A percentile compares a stretch with the other conserved stretches of the same genome.
Conservation (phyloP, 2,797 vertebrate species). For the Syngnathus rostellatus region DNA sequence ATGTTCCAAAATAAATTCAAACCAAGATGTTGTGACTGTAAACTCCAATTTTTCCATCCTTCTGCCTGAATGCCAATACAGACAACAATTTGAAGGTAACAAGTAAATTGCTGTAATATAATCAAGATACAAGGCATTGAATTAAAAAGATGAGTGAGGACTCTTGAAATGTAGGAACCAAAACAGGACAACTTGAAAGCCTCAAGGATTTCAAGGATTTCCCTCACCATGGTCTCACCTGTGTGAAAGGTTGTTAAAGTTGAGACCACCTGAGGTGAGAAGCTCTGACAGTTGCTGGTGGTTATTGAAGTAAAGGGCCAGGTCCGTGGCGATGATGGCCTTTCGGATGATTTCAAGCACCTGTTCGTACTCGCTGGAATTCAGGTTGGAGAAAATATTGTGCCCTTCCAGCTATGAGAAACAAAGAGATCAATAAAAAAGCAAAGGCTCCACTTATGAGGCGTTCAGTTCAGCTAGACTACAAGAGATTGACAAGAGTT, state of each 20-base stretch:
- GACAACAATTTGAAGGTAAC: neutral
- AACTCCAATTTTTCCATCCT: neutral
- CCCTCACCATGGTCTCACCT: constrained; percentile 65
- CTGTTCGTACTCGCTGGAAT: constrained; percentile 94
- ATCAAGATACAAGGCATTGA: neutral
- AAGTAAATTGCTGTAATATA: neutral
- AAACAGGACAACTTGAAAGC: neutral
- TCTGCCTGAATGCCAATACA: neutral
- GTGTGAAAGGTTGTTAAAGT: constrained; percentile 89
- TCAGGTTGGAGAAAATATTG: constrained; percentile 99
- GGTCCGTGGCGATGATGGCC: constrained; percentile 98
- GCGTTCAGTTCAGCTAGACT: constrained; percentile 61
- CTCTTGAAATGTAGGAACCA: neutral
- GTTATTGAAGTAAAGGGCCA: constrained; percentile 96
- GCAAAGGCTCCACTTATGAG: constrained; percentile 78
- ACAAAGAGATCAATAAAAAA: constrained; percentile 86
- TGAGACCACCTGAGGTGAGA: constrained; percentile 72
- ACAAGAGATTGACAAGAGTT: constrained; percentile 28
- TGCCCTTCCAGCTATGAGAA: constrained; percentile 98
- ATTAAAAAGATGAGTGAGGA: neutral
- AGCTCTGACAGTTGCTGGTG: constrained; percentile 89
- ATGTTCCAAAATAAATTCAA: neutral
- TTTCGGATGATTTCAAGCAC: constrained; percentile 98
- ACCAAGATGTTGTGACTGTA: neutral
- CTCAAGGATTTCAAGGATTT: neutral